These are phyloP conservation scores for Bombylius discolor DNA, from an alignment of 2,888 invertebrate genomes.

Conservation along the genomic window DNA sequence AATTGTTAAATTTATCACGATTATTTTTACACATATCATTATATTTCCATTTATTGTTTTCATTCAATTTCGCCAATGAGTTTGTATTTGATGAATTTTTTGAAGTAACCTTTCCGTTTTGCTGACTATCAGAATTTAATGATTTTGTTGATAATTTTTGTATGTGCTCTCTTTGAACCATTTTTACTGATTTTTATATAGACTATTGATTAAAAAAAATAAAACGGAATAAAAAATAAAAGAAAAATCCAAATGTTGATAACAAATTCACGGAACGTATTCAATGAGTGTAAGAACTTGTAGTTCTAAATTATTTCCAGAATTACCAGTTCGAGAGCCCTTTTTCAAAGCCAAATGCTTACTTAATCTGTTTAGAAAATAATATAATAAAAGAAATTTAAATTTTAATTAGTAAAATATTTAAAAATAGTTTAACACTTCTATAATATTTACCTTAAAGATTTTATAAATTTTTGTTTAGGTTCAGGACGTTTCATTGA, in stretches of 20 bases:
- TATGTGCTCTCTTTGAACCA: slow-evolving; percentile 24
- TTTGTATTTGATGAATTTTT: slow-evolving; percentile 25
- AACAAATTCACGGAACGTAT: slow-evolving; percentile 62
- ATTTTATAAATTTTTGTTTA: slow-evolving; percentile 23
- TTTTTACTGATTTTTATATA: slow-evolving; percentile 16
- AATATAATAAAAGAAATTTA: background rate
- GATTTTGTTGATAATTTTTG: slow-evolving; percentile 4
- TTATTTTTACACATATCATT: slow-evolving; percentile 31
- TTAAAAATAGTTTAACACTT: background rate
- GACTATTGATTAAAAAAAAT: background rate
- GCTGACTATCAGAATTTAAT: slow-evolving; percentile 2
- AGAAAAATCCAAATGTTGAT: background rate
- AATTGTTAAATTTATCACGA: slow-evolving; percentile 30
- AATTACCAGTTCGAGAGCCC: slow-evolving; percentile 73
- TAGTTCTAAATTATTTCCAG: slow-evolving; percentile 73
- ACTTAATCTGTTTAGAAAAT: slow-evolving; percentile 48
- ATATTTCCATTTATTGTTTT: slow-evolving; percentile 21
- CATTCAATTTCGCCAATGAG: slow-evolving; percentile 21
- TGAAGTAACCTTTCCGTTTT: slow-evolving; percentile 20
- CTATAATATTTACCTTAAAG: slow-evolving; percentile 18
- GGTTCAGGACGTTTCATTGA: slow-evolving; percentile 31
- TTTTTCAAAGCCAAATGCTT: slow-evolving; percentile 70
- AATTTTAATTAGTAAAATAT: background rate
- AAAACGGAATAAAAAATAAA: too few relatives aligned
- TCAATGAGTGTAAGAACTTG: slow-evolving; percentile 70